phyloP scores from a whole-genome alignment of 2,797 vertebrate genomes.

The Gobio occitaniae region DNA sequence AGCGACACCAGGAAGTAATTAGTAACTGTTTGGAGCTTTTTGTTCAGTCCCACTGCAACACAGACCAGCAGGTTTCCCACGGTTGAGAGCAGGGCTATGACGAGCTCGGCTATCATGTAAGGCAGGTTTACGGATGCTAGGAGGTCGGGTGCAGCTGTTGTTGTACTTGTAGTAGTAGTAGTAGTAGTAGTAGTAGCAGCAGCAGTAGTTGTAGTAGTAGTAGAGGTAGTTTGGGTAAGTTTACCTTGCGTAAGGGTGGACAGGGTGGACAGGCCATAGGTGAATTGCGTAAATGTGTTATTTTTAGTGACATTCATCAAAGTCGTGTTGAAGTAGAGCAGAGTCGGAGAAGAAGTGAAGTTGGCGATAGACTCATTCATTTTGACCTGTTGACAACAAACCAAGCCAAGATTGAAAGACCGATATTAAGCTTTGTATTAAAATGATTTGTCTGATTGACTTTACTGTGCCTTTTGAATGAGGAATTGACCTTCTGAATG shows the following conservation, averaged over 20 bases:
- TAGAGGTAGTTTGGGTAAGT: not conserved
- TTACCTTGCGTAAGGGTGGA: conserved; percentile 32
- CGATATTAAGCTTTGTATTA: not conserved
- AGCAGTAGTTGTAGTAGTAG: not conserved
- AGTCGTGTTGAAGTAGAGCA: conserved; percentile 23
- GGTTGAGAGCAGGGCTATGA: conserved; percentile 78
- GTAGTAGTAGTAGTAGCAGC: not conserved
- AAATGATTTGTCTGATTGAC: not conserved
- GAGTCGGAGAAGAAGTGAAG: conserved; percentile 21
- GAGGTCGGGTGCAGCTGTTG: conserved; percentile 25
- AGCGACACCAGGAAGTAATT: conserved; percentile 85
- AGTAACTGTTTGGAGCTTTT: conserved; percentile 77
- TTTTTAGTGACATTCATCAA: conserved; percentile 41
- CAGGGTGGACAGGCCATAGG: not conserved
- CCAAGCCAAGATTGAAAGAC: not conserved
- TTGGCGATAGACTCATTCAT: conserved; percentile 42
- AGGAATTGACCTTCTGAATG: not conserved
- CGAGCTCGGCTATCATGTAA: conserved; percentile 77
- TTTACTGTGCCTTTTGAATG: not conserved
- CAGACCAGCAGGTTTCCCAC: conserved; percentile 80
- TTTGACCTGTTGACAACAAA: conserved; percentile 20
- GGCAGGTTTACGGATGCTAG: conserved; percentile 68
- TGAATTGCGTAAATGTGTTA: conserved; percentile 14
- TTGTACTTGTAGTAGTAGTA: not conserved
- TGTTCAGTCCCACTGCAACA: conserved; percentile 73